Evolutionary conservation across 2,888 invertebrate species (phyloP).

Genomic region (Tachystola acroxantha): DNA sequence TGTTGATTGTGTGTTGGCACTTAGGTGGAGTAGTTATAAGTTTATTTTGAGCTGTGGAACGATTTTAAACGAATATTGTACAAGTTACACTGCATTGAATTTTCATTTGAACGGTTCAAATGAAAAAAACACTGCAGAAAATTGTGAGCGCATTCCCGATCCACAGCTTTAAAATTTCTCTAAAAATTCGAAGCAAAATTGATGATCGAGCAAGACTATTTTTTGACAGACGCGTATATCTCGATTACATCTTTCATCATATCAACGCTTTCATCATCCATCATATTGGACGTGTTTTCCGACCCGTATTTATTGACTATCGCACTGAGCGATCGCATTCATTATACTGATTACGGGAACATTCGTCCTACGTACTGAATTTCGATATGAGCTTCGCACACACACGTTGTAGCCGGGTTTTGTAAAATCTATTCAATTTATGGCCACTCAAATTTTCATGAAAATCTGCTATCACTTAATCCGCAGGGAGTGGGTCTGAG

Average conservation of each 20-base stretch:
- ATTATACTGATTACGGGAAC: conserved; percentile 55
- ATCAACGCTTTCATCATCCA: conserved; percentile 62
- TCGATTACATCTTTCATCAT: conserved; percentile 60
- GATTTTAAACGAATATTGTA: no score
- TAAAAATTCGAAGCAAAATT: conserved; percentile 9
- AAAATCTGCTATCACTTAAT: conserved; percentile 53
- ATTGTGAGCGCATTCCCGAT: neutral
- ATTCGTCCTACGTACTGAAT: conserved; percentile 9
- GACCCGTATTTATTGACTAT: conserved; percentile 67
- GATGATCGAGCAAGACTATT: conserved; percentile 24
- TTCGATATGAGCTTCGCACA: conserved; percentile 9
- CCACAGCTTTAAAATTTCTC: conserved; percentile 3
- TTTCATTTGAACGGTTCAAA: no score
- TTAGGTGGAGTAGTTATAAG: no score
- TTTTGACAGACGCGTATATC: conserved; percentile 44
- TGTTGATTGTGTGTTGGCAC: no score
- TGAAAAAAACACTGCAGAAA: no score
- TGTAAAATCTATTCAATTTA: conserved; percentile 7
- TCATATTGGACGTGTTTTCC: conserved; percentile 71
- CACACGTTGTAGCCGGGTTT: conserved; percentile 1
- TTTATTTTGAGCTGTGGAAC: no score
- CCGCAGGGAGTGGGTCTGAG: conserved; percentile 53
- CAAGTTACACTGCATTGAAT: no score
- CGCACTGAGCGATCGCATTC: conserved; percentile 59
- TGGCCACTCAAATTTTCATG: conserved; percentile 38